phyloP scores from a whole-genome alignment of 2,888 invertebrate genomes.

The Pseudoips prasinana region DNA sequence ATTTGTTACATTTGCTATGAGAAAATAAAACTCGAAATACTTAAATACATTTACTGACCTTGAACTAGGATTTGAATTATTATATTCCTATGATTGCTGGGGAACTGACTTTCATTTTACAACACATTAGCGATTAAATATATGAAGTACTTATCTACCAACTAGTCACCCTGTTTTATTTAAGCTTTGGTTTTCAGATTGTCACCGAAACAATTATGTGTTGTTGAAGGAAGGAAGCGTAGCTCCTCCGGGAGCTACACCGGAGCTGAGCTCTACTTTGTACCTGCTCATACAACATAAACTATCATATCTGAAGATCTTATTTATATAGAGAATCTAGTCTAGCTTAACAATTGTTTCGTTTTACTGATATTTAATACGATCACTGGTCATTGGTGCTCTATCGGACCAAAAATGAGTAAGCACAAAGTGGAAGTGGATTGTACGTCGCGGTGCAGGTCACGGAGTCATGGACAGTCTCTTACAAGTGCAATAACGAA shows the following conservation, averaged over 20 bases:
- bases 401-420: slow-evolving; percentile 59
- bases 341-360: slow-evolving; percentile 6
- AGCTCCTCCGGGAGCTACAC: slow-evolving; percentile 63
- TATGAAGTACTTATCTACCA: too few species aligned
- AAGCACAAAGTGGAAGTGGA: slow-evolving; percentile 67
- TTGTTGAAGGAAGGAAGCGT: slow-evolving; percentile 44
- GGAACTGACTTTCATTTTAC: too few species aligned
- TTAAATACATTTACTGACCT: too few species aligned
- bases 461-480: slow-evolving; percentile 78
- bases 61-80: too few species aligned
- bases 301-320: slow-evolving; percentile 29
- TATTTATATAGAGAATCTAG: slow-evolving; percentile 18
- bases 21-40: too few species aligned
- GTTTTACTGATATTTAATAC: too few species aligned
- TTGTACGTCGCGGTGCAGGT: slow-evolving; percentile 83
- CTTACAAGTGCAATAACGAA: slow-evolving; percentile 86
- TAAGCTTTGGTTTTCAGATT: too few species aligned
- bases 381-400: too few species aligned
- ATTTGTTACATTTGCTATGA: too few species aligned
- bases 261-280: slow-evolving; percentile 39
- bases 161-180: too few species aligned
- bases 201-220: slow-evolving; percentile 54
- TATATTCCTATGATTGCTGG: too few species aligned
- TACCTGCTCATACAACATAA: slow-evolving; percentile 41
- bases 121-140: too few species aligned